Evolutionary conservation across 1,140 invertebrate genomes (phyloP).

Genomic region (Drosophila oshimai): DNA sequence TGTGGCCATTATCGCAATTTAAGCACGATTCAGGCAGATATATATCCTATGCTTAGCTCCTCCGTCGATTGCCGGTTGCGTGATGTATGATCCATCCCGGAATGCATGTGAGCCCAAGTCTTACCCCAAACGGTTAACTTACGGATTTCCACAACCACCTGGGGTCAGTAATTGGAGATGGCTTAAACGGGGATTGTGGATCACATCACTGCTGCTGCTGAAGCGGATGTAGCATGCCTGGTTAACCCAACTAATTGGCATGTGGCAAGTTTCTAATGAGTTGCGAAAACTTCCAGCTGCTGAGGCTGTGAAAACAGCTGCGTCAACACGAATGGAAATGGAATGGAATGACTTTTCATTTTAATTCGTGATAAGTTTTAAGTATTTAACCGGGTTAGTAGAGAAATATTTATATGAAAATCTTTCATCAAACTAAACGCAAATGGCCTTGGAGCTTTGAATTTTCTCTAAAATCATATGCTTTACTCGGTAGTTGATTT

Average conservation of each 20-base stretch:
- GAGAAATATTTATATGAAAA: no score
- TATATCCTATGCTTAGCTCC: slow-evolving; percentile 22
- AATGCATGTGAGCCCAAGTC: slow-evolving; percentile 5
- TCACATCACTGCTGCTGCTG: slow-evolving; percentile 13
- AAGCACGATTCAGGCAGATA: slow-evolving; percentile 59
- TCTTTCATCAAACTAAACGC: no score
- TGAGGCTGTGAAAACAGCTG: slow-evolving; percentile 17
- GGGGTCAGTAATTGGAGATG: slow-evolving; percentile 45
- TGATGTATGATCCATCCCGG: slow-evolving; percentile 44
- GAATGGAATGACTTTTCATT: slow-evolving; percentile 48
- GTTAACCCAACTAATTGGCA: slow-evolving; percentile 62
- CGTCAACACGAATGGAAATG: slow-evolving; percentile 25
- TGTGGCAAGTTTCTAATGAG: slow-evolving; percentile 67
- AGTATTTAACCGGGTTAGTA: not conserved
- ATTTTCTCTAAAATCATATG: no score
- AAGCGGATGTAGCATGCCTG: slow-evolving; percentile 10
- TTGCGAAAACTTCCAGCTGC: slow-evolving; percentile 50
- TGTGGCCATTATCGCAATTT: slow-evolving; percentile 72
- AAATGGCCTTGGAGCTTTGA: no score
- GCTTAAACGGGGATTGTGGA: slow-evolving; percentile 19
- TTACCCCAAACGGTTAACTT: slow-evolving; percentile 16
- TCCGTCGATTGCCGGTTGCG: slow-evolving; percentile 38
- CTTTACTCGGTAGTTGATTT: no score
- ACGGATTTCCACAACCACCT: slow-evolving; percentile 28
- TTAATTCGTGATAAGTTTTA: slow-evolving; percentile 7